Conservation (phyloP, 2,888 invertebrate genomes). For the Eristalis arbustorum region DNA sequence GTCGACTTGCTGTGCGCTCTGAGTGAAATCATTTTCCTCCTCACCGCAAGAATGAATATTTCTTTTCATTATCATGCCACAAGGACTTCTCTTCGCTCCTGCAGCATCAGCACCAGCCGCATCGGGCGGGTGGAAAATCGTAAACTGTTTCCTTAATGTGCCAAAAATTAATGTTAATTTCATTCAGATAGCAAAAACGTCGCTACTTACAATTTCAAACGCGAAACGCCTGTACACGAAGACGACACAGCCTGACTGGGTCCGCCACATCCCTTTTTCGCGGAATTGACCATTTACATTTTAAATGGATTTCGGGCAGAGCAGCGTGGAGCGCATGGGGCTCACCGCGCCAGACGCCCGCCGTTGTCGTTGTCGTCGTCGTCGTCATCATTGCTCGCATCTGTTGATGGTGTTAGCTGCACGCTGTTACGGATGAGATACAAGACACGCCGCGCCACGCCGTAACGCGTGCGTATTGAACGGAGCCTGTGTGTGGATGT, state of each 20-base stretch:
- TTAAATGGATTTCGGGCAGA: constrained; percentile 58
- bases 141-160: constrained; percentile 69
- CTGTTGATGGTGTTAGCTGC: constrained; percentile 57
- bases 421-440: constrained; percentile 38
- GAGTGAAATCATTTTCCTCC: constrained; percentile 53
- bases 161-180: constrained; percentile 71
- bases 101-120: neutral
- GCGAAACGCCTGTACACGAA: constrained; percentile 23
- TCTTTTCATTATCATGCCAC: constrained; percentile 68
- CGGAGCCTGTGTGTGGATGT: neutral
- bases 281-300: constrained; percentile 69
- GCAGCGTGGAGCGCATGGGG: constrained; percentile 18
- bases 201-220: constrained; percentile 65
- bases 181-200: constrained; percentile 69
- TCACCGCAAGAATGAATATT: constrained; percentile 65
- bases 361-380: constrained; percentile 7
- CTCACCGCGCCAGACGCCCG: neutral
- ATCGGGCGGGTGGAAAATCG: constrained; percentile 35
- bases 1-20: neutral
- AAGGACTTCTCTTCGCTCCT: constrained; percentile 36
- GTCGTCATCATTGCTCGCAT: constrained; percentile 60
- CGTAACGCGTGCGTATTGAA: neutral
- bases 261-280: constrained; percentile 1
- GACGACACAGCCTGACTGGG: neutral
- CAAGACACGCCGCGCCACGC: neutral